Evolutionary conservation across 2,888 invertebrate genomes (phyloP).

Genomic region (Ptychoptera albimana): DNA sequence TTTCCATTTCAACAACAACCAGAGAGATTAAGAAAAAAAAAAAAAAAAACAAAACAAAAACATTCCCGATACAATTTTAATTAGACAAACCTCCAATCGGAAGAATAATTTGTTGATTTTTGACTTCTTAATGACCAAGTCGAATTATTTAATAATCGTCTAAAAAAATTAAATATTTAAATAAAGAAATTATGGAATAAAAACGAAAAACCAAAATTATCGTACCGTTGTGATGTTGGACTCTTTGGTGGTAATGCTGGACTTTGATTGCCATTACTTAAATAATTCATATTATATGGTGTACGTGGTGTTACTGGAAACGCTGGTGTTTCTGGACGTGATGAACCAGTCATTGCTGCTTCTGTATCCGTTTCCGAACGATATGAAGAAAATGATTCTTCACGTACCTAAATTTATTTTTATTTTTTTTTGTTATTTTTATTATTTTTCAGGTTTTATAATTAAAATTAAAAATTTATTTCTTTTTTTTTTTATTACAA

Average conservation of each 20-base stretch:
- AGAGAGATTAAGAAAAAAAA: no score
- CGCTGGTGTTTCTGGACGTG: slow-evolving; percentile 76
- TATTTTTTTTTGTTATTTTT: background rate
- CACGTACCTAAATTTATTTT: slow-evolving; percentile 31
- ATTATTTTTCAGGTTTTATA: background rate
- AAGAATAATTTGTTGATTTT: slow-evolving; percentile 15
- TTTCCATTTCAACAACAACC: no score
- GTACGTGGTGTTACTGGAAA: slow-evolving; percentile 87
- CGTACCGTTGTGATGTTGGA: slow-evolving; percentile 52
- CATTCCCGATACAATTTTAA: slow-evolving; percentile 6
- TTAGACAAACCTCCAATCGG: slow-evolving; percentile 17
- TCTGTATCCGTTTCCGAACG: slow-evolving; percentile 40
- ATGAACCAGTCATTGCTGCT: slow-evolving; percentile 38
- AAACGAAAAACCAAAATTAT: background rate
- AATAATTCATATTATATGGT: slow-evolving; percentile 40
- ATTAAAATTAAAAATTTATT: background rate
- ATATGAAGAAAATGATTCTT: slow-evolving; percentile 53
- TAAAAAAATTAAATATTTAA: slow-evolving; percentile 4
- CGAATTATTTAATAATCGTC: slow-evolving; percentile 15
- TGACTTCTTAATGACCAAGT: slow-evolving; percentile 18
- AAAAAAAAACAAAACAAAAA: background rate
- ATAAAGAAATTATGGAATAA: background rate
- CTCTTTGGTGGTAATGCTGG: slow-evolving; percentile 67
- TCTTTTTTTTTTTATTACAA: no score
- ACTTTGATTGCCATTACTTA: slow-evolving; percentile 47